Base-by-base conservation (phyloP, 2,797 vertebrate genomes). In the Gymnoscopelus braueri region DNA sequence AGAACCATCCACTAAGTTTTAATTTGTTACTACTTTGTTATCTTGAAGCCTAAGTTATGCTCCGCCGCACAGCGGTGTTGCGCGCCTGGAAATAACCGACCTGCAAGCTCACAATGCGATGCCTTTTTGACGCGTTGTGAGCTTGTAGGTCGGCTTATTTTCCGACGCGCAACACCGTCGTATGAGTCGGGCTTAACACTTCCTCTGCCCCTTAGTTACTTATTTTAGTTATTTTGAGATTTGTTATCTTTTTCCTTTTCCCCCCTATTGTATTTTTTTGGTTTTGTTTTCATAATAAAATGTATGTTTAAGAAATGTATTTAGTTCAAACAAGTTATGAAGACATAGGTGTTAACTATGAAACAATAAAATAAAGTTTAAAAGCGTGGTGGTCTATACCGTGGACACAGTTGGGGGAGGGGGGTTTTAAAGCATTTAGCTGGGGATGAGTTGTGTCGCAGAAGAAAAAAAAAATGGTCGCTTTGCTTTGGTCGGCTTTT, bases 371-470 rank as follows among this genome's bases (percentile, higher is more conserved):
- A 44, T 44, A 51, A 91, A 93, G 91, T 95, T 93, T 91, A 94
- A 93, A 95, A 94, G 90, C 86, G 87, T 97, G 95, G 94, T 96
- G 95, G 96, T 93, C 94, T 95, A 94, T 92, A 90, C 94, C 94
- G 94, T 91, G 94, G 92, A 93, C 94, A 87, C 95, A 58, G 88
- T 92, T 95, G 89, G 90, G 84, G 93, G 94, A 93, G 93, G 93
- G 94, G 92, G 93, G 92, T 68, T 84, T 89, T 70, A 69, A 83
- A 72, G 69, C 84, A 63, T 84, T 87, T 86, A 80, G 39, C 84
- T 82, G 88, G 72, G 81, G 85, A 91, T 85, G 95, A 94, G 93
- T 94, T 90, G 93, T 94, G 94, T 96, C 91, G 93, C 92, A 94
- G 93, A 91, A 91, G 5, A 35, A 44, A 44, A 44, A 9, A 29